Conservation (phyloP, 2,888 invertebrate genomes). For the Xestoiulus laeticollis region DNA sequence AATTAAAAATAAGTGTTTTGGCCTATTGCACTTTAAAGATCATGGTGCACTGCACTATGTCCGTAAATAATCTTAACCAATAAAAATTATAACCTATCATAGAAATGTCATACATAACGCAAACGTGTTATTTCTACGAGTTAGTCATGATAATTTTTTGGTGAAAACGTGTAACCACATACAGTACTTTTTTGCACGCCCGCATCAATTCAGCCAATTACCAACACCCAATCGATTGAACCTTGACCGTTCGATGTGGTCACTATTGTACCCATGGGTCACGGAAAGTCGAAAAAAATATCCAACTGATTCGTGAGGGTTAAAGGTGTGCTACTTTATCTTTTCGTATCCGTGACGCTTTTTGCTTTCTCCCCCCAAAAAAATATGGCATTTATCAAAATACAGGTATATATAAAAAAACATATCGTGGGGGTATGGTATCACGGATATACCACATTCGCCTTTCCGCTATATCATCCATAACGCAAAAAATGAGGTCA, state of each 20-base stretch:
- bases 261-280: background rate
- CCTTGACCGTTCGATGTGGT: slow-evolving; percentile 4
- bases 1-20: too few species aligned
- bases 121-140: background rate
- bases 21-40: background rate
- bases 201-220: background rate
- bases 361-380: background rate
- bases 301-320: background rate
- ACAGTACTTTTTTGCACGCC: background rate
- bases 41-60: background rate
- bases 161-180: background rate
- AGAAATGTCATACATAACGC: background rate
- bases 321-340: background rate
- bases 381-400: slow-evolving; percentile 1
- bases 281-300: background rate
- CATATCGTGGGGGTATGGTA: background rate
- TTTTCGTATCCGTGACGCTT: background rate
- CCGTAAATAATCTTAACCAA: background rate
- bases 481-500: slow-evolving; percentile 34
- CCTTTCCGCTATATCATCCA: slow-evolving; percentile 14
- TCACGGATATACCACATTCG: slow-evolving; percentile 4
- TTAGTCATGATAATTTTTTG: background rate
- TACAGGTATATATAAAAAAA: background rate
- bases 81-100: background rate
- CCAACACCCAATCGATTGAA: background rate